Base-by-base conservation (phyloP, 2,888 invertebrate genomes). In the Baronia brevicornis region DNA sequence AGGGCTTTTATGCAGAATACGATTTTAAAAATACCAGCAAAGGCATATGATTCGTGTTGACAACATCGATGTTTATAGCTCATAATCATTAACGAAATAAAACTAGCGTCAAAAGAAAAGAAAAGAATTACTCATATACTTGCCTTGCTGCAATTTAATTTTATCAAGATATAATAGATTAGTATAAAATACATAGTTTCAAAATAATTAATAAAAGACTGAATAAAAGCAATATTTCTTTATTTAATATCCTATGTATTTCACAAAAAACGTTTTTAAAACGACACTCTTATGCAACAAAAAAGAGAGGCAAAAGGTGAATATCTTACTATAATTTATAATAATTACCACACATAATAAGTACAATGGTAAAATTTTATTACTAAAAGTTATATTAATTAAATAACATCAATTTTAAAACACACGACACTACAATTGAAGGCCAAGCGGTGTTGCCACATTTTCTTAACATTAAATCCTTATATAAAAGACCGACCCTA, bases 361-460 rank as follows among this genome's bases (percentile, higher is more conserved):
- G 43, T 37, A 42, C 51, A 42, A 45, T 41, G 46, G 44, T 54
- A 45, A 45, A 47, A 43, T 47, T 48, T 43, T 44, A 47, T 43
- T 48, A 40, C 35, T 39, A 42, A 46, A 46, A 24, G 44, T 34
- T 44, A 47, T 33, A 55, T 55, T 59, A 64, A 59, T 51, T 60
- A 61, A 53, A 43, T 58, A 54, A 63, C 56, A 57, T 54, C 63
- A 67, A 68, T 66, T 67, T 56, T 51, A 50, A 54, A 54, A 70
- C 73, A 73, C 72, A 73, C 71, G 49, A 69, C 65, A 78, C 80
- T 78, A 77, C 69, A 51, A 61, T 67, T 78, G 70, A 74, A 84
- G 84, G 84, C 84, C 84, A 82, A 84, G 80, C 82, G 84, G 84
- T 84, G 82, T 82, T 84, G 82, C 84, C 84, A 84, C 60, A 70